Base-by-base conservation (phyloP, 2,797 vertebrate genomes). In the Muraenolepis orangiensis region DNA sequence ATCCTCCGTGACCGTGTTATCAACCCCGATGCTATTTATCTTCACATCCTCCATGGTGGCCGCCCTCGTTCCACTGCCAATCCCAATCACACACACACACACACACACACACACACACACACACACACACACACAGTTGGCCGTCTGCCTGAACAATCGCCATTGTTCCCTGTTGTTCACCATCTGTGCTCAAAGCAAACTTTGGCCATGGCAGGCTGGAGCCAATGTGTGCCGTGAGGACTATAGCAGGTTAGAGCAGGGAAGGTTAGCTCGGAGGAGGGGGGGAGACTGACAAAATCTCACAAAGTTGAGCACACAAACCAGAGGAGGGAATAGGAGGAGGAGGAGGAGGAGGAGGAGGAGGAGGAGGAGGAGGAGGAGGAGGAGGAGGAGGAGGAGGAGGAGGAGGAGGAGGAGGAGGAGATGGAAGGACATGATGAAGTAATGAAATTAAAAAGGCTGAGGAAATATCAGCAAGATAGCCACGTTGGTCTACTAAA, bases 161-260 rank as follows among this genome's bases (percentile, higher is more conserved):
- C 61, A 77, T 73, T 84, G 87, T 82, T 89, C 87, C 86, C 85
- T 80, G 85, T 86, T 84, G 87, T 78, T 88, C 81, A 71, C 88
- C 88, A 90, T 92, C 88, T 89, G 89, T 84, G 88, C 84, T 87
- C 85, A 84, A 86, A 87, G 78, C 79, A 82, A 80, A 87, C 82
- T 76, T 77, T 83, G 61, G 74, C 78, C 80, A 78, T 84, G 79
- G 83, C 5, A 72, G 77, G 70, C 84, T 83, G 82, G 82, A 77
- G 74, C 74, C 81, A 76, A 82, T 84, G 75, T 87, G 81, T 83
- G 80, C 81, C 80, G 85, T 72, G 80, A 87, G 85, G 68, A 57
- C 76, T 64, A n/a, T n/a, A 74, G 40, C 85, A 81, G 86, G 86
- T 87, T 80, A 86, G 70, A 23, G 26, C 51, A 2, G 51, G 51